phyloP scores from a whole-genome alignment of 2,888 invertebrate genomes.

The Urechis unicinctus region DNA sequence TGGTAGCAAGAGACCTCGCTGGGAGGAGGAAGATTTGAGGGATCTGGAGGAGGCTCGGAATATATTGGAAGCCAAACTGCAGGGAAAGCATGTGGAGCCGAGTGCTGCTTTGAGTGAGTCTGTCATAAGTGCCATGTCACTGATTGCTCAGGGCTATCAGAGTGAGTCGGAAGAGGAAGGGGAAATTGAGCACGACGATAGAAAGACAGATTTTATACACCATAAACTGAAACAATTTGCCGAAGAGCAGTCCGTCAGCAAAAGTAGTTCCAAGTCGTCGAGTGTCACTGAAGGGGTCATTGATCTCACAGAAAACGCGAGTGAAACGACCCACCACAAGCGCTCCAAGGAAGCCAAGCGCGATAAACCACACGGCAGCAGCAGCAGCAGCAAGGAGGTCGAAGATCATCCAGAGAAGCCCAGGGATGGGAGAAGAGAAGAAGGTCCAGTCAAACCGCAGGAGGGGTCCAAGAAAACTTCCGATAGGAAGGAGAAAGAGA shows the following conservation, averaged over 20 bases:
- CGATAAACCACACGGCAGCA: too few species aligned
- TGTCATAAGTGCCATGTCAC: conserved; percentile 28
- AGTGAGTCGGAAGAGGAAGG: conserved; percentile 46
- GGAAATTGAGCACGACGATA: conserved; percentile 38
- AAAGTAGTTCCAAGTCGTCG: background rate
- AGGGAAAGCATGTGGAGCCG: conserved; percentile 20
- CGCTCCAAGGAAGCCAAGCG: too few species aligned
- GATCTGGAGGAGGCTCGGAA: conserved; percentile 47
- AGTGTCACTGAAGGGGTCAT: background rate
- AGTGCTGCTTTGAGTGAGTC: conserved; percentile 14
- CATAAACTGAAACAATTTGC: conserved; percentile 10
- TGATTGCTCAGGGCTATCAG: conserved; percentile 33
- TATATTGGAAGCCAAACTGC: conserved; percentile 43
- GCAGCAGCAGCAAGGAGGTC: background rate
- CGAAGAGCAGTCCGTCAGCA: background rate
- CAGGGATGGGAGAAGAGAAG: background rate
- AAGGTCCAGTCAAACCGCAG: too few species aligned
- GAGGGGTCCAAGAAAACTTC: too few species aligned
- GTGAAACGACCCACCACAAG: too few species aligned
- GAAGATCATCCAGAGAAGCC: background rate
- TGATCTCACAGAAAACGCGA: too few species aligned
- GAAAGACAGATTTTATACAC: conserved; percentile 12
- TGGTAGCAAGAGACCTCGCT: conserved; percentile 8
- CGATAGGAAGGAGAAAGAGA: background rate
- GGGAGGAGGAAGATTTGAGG: conserved; percentile 22